Conservation (phyloP, 1,140 invertebrate genomes). For the Gonatopus flavifemur region DNA sequence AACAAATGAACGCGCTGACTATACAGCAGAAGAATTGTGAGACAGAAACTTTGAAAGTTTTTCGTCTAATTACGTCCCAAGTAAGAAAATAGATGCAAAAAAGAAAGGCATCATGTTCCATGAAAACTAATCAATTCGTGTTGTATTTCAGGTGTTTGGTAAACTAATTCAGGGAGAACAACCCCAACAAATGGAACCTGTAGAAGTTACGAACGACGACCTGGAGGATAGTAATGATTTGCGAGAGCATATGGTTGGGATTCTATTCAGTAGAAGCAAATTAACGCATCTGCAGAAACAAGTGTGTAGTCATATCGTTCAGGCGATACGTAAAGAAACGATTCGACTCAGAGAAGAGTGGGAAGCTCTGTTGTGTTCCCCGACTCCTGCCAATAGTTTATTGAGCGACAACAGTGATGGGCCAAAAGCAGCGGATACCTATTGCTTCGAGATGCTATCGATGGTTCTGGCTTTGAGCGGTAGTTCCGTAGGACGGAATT, state of each 20-base stretch:
- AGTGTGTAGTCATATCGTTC: slow-evolving; percentile 84
- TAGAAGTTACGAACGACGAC: slow-evolving; percentile 58
- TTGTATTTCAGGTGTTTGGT: slow-evolving; percentile 77
- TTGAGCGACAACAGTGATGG: slow-evolving; percentile 54
- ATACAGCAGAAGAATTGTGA: slow-evolving; percentile 88
- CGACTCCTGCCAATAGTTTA: slow-evolving; percentile 49
- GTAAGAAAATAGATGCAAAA: slow-evolving; percentile 62
- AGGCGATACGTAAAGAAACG: slow-evolving; percentile 88
- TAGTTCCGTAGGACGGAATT: slow-evolving; percentile 84
- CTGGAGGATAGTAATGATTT: slow-evolving; percentile 80
- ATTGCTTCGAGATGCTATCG: slow-evolving; percentile 97
- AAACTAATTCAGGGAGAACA: slow-evolving; percentile 74
- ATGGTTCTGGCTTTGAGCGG: slow-evolving; percentile 93
- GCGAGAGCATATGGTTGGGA: slow-evolving; percentile 95
- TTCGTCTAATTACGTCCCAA: slow-evolving; percentile 90
- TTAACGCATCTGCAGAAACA: slow-evolving; percentile 93
- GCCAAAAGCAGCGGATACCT: slow-evolving; percentile 75
- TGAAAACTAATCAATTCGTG: no score
- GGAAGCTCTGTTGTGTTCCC: slow-evolving; percentile 65
- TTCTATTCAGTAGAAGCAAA: slow-evolving; percentile 92
- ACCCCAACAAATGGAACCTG: slow-evolving; percentile 41
- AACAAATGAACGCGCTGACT: slow-evolving; percentile 59
- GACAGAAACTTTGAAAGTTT: slow-evolving; percentile 89
- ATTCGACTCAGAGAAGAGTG: slow-evolving; percentile 84
- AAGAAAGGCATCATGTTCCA: no score